Evolutionary conservation across 2,888 invertebrate species (phyloP), one percentile per base, ranked within the genome.

Genomic region (Polia nebulosa): DNA sequence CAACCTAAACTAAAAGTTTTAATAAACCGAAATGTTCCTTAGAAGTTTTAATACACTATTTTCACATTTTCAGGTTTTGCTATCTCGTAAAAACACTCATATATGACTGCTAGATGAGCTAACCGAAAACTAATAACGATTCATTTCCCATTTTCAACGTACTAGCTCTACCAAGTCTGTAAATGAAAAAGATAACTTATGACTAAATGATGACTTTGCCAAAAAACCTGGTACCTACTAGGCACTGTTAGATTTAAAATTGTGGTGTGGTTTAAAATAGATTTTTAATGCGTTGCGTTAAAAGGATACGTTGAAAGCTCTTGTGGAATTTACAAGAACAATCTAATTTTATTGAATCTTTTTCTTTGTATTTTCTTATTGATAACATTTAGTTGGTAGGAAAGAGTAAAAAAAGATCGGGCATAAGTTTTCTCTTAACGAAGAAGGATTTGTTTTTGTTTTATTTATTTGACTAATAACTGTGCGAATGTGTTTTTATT

Each of bases 71-170:
- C n/a, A n/a, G n/a, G n/a, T n/a, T n/a, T 20, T 15, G 7, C 57
- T 29, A 13, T 15, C 5, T 29, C n/a, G 2, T 8, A 44, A 72
- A 76, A 69, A 52, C 32, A 15, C 32, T 22, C n/a, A 51, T 1
- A 49, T 64, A 41, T 4, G 8, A 20, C 25, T 34, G 15, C 39
- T 57, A 57, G 22, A 68, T 3, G 36, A 36, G 69, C 20, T 56
- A 51, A 76, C 39, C 41, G 25, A 53, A 29, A 72, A 90, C 87
- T 87, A 88, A 90, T 90, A 78, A 80, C 77, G 76, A 81, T 85
- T 83, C 85, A 88, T 90, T 88, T 87, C 88, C 89, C 89, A 88
- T 85, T 87, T 86, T 87, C 82, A 75, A 52, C 63, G 58, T 59
- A 64, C 45, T 52, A 58, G 66, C 49, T 29, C 41, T 27, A 45